phyloP scores from a whole-genome alignment of 2,888 invertebrate genomes.

The Nowickia ferox region DNA sequence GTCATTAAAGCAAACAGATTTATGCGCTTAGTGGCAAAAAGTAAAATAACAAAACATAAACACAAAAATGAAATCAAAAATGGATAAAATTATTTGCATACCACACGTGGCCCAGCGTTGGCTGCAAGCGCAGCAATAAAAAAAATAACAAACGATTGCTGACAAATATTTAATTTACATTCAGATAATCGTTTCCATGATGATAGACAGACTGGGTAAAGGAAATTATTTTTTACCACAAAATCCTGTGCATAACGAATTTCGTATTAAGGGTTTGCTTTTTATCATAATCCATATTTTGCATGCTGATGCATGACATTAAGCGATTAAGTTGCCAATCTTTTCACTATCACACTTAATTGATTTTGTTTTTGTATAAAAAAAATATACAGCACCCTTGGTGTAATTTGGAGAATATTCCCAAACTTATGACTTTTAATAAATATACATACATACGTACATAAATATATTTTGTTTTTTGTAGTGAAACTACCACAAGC shows the following conservation, averaged over 20 bases:
- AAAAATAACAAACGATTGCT: neutral
- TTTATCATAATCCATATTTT: neutral
- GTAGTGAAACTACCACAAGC: too few species aligned
- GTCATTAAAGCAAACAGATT: constrained; percentile 51
- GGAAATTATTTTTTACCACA: constrained; percentile 18
- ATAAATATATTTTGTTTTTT: too few species aligned
- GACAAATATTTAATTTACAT: constrained; percentile 16
- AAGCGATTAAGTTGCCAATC: neutral
- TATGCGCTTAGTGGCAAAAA: constrained; percentile 22
- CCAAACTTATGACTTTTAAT: too few species aligned
- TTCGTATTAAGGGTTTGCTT: neutral
- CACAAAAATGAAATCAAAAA: neutral
- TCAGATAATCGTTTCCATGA: neutral
- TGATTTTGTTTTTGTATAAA: constrained; percentile 2
- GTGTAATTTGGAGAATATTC: too few species aligned
- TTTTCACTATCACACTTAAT: constrained; percentile 7
- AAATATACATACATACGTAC: too few species aligned
- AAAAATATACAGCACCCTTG: too few species aligned
- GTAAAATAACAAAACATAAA: neutral
- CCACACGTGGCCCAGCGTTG: constrained; percentile 24
- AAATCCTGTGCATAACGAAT: constrained; percentile 4
- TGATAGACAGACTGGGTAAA: neutral
- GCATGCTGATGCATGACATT: constrained; percentile 14
- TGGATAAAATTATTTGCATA: constrained; percentile 28
- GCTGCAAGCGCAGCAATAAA: constrained; percentile 6